A percentile compares a stretch with the other conserved stretches of the same genome.
Conservation (phyloP, 2,888 invertebrate genomes). For the Tipula confusa region DNA sequence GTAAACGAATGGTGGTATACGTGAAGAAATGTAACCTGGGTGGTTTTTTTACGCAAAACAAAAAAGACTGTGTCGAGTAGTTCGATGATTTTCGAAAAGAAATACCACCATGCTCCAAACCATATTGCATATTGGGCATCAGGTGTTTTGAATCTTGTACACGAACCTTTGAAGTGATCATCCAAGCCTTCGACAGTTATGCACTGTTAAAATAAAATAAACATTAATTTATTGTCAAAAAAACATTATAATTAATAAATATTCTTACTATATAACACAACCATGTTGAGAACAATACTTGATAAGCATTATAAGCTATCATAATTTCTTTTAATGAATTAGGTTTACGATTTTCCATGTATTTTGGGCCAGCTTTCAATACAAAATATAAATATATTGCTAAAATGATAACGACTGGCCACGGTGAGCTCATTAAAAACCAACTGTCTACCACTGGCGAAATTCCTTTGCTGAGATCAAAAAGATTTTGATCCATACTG, state of each 20-base stretch:
- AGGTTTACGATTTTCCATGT: conserved; percentile 70
- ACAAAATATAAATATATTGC: conserved; percentile 67
- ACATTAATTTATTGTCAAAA: background rate
- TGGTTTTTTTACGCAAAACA: conserved; percentile 82
- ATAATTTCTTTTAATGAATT: conserved; percentile 69
- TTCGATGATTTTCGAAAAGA: conserved; percentile 72
- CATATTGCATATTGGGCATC: conserved; percentile 49
- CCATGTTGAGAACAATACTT: conserved; percentile 79
- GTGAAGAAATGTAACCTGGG: conserved; percentile 82
- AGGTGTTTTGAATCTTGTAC: background rate
- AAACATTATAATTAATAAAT: background rate
- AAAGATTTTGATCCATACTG: background rate
- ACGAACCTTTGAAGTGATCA: background rate
- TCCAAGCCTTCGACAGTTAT: background rate
- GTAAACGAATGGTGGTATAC: conserved; percentile 83
- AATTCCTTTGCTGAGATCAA: conserved; percentile 40
- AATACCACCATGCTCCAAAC: conserved; percentile 72
- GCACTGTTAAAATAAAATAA: conserved; percentile 7
- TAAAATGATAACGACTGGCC: conserved; percentile 63
- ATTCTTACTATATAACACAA: conserved; percentile 46
- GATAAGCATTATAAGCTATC: conserved; percentile 78
- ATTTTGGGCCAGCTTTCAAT: conserved; percentile 66
- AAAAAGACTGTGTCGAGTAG: conserved; percentile 82
- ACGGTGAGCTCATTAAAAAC: conserved; percentile 72
- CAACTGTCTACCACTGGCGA: conserved; percentile 68